Base-by-base conservation (phyloP, 2,113 vertebrate genomes). In the Miniopterus natalensis region DNA sequence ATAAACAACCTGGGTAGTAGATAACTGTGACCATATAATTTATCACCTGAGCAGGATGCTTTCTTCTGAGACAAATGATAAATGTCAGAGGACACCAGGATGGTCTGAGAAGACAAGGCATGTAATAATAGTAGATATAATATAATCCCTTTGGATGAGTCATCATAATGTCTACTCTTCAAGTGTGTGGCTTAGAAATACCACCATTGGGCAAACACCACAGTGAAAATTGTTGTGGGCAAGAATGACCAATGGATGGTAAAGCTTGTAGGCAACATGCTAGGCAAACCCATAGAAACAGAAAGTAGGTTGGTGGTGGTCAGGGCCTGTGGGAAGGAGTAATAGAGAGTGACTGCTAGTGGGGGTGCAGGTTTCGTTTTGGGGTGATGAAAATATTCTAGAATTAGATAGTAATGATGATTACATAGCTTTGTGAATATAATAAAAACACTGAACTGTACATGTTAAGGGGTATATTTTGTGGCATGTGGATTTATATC, bases 31-130 rank as follows among this genome's bases (percentile, higher is more conserved):
- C 20, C 53, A 25, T 31, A 23, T 75, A 55, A 75, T n/a, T 63
- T 40, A 65, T 61, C 80, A 74, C 77, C n/a, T 12, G 21, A 71
- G 74, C 42, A 86, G 12, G 63, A 51, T 77, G 8, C 7, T 51
- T 96, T 71, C 45, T 13, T 74, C 84, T 75, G 31, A 87, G 75
- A 92, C 17, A 29, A 95, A 73, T 57, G n/a, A 78, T 77, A 78
- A 80, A 79, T 55, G 51, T 40, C 88, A 47, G 0, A 21, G 66
- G 77, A 57, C 45, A 21, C 3, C 20, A 70, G 8, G 5, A 20
- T 27, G 49, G 27, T 79, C 51, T 40, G 53, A 53, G 21, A 9
- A 21, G 63, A 49, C 29, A 40, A 66, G 45, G 66, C 45, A 40
- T 31, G 7, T 29, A 40, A n/a, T 75, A 65, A 81, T 15, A 29